Percentiles rank a stretch among this genome's conserved stretches.
Evolutionary conservation across 2,888 invertebrate genomes (phyloP).

Genomic region (Apamea anceps): DNA sequence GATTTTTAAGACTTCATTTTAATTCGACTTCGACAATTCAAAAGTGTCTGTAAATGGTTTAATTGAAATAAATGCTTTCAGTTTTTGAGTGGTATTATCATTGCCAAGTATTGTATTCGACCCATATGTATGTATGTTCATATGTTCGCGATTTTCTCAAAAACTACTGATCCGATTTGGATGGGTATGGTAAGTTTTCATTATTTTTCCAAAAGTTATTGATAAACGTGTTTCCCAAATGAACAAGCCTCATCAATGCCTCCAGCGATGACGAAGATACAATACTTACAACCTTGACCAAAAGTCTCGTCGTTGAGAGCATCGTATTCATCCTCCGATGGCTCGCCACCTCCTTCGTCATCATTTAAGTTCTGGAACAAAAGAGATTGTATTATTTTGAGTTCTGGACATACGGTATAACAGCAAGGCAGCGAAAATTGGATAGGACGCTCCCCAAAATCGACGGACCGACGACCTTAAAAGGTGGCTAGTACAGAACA

Average conservation of each 20-base stretch:
- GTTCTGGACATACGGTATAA: neutral
- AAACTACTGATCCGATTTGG: neutral
- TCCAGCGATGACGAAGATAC: conserved; percentile 27
- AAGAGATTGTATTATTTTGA: neutral
- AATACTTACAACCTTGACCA: conserved; percentile 92
- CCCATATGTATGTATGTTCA: neutral
- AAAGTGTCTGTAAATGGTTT: neutral
- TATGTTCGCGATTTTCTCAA: neutral
- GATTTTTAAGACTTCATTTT: too few species aligned
- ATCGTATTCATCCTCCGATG: conserved; percentile 96
- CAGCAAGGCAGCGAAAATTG: too few species aligned
- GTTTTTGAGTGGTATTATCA: too few species aligned
- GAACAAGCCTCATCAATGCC: conserved; percentile 11
- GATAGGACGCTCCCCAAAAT: too few species aligned
- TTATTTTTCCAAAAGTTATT: neutral
- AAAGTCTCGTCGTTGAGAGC: conserved; percentile 98
- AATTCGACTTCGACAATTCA: neutral
- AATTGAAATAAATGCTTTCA: neutral
- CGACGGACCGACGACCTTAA: too few species aligned
- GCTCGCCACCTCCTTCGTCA: conserved; percentile 92
- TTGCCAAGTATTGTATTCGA: neutral
- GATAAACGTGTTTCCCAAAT: conserved; percentile 12
- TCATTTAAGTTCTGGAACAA: conserved; percentile 89
- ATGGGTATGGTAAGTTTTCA: neutral
- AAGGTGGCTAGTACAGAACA: too few species aligned